Percentiles rank a stretch among this genome's conserved stretches.
Conservation (phyloP, 2,888 invertebrate species). For the Venustoraphidia nigricollis region DNA sequence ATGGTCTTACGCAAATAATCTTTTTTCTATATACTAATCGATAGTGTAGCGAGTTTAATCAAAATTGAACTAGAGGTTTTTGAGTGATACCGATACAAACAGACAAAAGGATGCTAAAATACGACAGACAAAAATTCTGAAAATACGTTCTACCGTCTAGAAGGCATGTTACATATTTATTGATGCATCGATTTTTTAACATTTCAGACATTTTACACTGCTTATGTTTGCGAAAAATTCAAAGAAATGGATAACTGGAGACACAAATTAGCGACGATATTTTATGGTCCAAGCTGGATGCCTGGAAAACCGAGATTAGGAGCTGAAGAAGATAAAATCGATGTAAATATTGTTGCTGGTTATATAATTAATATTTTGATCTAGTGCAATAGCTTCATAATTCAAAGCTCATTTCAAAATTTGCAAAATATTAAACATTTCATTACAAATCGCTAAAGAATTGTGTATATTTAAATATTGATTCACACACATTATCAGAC, state of each 20-base stretch:
- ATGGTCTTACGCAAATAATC: too few species aligned
- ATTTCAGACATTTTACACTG: slow-evolving; percentile 56
- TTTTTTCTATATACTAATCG: too few species aligned
- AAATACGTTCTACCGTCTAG: background rate
- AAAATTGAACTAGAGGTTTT: background rate
- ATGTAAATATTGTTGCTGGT: slow-evolving; percentile 36
- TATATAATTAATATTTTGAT: too few species aligned
- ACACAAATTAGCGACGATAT: slow-evolving; percentile 52
- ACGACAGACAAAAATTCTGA: background rate
- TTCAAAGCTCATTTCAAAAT: too few species aligned
- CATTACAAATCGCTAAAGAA: too few species aligned
- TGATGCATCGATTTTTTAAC: background rate
- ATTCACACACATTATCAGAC: too few species aligned
- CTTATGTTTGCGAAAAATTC: slow-evolving; percentile 48
- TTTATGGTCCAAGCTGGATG: slow-evolving; percentile 81
- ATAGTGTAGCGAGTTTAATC: background rate
- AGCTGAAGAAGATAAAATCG: slow-evolving; percentile 55
- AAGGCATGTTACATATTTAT: background rate
- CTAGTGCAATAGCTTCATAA: too few species aligned
- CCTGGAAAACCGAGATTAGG: slow-evolving; percentile 67
- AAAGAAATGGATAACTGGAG: slow-evolving; percentile 36
- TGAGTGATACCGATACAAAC: background rate
- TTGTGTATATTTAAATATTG: too few species aligned
- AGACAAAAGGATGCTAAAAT: background rate
- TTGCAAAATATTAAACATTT: too few species aligned